Evolutionary conservation across 1,140 invertebrate genomes (phyloP), one percentile per base, ranked within the genome.

Genomic region (Panulirus ornatus): DNA sequence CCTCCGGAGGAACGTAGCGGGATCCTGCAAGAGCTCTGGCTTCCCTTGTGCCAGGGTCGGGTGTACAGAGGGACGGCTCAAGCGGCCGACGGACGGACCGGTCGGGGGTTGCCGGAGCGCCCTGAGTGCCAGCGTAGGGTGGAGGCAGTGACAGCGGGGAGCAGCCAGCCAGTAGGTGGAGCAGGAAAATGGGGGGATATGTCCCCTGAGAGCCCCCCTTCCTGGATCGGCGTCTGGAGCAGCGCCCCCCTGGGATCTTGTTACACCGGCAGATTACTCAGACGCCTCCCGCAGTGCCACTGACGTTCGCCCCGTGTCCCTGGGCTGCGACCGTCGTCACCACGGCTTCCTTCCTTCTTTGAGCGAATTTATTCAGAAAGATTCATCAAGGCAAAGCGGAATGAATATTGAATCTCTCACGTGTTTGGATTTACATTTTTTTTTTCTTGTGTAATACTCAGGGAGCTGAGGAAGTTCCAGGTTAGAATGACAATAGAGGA

Each of bases 341-440:
- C 70, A 27, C 19, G 40, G 1, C 42, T 40, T 5, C 71, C 22
- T 3, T 27, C 42, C 34, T 51, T 42, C 58, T 70, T 14, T 84
- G 81, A 84, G 38, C 81, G 81, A 84, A 2, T 19, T 42, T 44
- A 66, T 63, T 58, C 81, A 84, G 54, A 47, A 44, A 66, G 58
- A 14, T 71, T 66, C 58, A 63, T 36, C 58, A 84, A 19, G 19
- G 51, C 79, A 36, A 58, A 66, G n/a, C 8, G 42, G 71, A 75
- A 85, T 85, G 83, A 85, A 85, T 85, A 85, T 85, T 85, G 83
- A 73, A 85, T 85, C 42, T 51, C 83, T 75, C 66, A 71, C 83
- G 83, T 85, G 83, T 85, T 75, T 85, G 83, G 83, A 85, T 85
- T 85, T 51, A 75, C 83, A 66, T 66, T 71, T 85, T 83, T 84